Percentiles rank a stretch among this genome's conserved stretches.
Evolutionary conservation across 2,797 vertebrate species (phyloP).

Genomic region (Pelobates cultripes): DNA sequence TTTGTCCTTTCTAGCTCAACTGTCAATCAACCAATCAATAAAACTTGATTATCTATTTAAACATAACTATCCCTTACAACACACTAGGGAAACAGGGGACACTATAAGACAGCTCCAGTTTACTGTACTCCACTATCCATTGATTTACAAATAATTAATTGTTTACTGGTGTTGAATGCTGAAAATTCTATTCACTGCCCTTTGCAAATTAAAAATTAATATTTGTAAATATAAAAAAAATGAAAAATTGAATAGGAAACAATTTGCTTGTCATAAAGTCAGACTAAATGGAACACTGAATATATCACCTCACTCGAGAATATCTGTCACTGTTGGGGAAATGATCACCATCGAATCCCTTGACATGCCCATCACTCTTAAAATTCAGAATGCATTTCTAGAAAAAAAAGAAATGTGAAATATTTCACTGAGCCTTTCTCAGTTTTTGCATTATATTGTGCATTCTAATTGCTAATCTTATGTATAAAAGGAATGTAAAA

Average conservation of each 20-base stretch:
- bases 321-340: not conserved
- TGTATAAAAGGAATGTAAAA: too few species aligned
- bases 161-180: not conserved
- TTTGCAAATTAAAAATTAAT: not conserved
- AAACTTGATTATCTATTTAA: conserved; percentile 21
- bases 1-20: conserved; percentile 15
- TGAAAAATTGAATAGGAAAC: not conserved
- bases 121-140: not conserved
- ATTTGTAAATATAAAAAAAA: not conserved
- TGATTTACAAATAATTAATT: conserved; percentile 21
- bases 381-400: not conserved
- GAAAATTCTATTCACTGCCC: not conserved
- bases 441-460: too few species aligned
- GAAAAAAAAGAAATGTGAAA: too few species aligned
- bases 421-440: too few species aligned
- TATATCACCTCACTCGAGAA: not conserved
- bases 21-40: conserved; percentile 21
- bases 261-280: not conserved
- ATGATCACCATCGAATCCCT: not conserved
- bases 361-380: not conserved
- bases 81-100: not conserved
- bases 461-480: too few species aligned
- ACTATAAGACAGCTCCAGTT: not conserved
- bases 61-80: conserved; percentile 25
- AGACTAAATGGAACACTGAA: not conserved